Evolutionary conservation across 2,113 vertebrate genomes (phyloP).

Genomic region (Dolichallabes microphthalmus): DNA sequence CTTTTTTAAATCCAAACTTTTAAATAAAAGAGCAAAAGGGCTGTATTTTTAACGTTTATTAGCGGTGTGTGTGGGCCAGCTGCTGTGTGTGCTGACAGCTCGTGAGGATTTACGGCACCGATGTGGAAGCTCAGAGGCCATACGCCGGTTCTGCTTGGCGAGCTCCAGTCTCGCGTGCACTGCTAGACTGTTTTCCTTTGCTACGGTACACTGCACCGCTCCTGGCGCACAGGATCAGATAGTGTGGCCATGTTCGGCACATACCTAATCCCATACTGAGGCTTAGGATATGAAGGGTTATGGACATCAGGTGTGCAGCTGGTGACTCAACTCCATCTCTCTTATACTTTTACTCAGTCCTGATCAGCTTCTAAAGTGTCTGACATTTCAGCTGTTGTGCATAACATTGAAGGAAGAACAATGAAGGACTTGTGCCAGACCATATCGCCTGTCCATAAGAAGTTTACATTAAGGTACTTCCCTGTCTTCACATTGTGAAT

Average conservation of each 20-base stretch:
- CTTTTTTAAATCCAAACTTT: not conserved
- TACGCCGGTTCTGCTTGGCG: slow-evolving; percentile 26
- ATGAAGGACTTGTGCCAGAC: not conserved
- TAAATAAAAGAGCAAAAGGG: not conserved
- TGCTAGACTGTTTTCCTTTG: slow-evolving; percentile 47
- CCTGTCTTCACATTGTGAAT: not conserved
- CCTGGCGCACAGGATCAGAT: slow-evolving; percentile 49
- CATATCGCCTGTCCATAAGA: not conserved
- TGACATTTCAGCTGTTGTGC: not conserved
- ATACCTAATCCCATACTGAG: slow-evolving; percentile 9
- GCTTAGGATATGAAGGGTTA: not conserved
- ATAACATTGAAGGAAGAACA: too few relatives aligned
- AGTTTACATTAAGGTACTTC: not conserved
- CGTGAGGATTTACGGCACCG: slow-evolving; percentile 26
- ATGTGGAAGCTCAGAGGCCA: slow-evolving; percentile 32
- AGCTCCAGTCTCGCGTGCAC: slow-evolving; percentile 38
- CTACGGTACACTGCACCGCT: slow-evolving; percentile 54
- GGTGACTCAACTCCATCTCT: not conserved
- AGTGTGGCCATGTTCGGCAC: slow-evolving; percentile 14
- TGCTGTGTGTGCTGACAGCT: slow-evolving; percentile 31
- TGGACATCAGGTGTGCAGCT: slow-evolving; percentile 4
- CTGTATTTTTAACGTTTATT: not conserved
- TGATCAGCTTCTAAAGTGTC: not conserved
- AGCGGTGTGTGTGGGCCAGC: slow-evolving; percentile 42
- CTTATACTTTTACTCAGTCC: not conserved